phyloP scores from a whole-genome alignment of 2,888 invertebrate species.

The Tetanocera ferruginea region DNA sequence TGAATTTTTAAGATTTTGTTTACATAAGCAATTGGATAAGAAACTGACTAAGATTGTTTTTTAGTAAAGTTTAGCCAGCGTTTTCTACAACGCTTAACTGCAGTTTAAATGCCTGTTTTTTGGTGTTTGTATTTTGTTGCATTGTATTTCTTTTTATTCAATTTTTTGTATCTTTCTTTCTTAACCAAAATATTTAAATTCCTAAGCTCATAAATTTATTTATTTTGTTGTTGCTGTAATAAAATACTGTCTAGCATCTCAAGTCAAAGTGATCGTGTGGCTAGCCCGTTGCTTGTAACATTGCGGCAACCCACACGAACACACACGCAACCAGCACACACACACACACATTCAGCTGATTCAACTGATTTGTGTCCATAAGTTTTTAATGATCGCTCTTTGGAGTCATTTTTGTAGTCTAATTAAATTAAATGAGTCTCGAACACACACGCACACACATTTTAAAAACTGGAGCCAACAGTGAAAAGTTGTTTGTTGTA shows the following conservation, averaged over 20 bases:
- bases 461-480: constrained; percentile 5
- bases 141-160: background rate
- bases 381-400: constrained; percentile 32
- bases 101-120: constrained; percentile 24
- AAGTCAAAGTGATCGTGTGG: background rate
- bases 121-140: background rate
- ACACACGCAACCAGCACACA: no score
- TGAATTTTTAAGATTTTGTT: background rate
- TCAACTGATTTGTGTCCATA: background rate
- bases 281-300: background rate
- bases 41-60: background rate
- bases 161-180: constrained; percentile 15
- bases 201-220: constrained; percentile 49
- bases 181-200: constrained; percentile 48
- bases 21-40: constrained; percentile 15
- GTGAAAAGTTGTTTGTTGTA: background rate
- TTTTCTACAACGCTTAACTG: background rate
- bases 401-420: constrained; percentile 14
- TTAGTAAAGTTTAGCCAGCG: background rate
- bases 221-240: constrained; percentile 12
- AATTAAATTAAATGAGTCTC: constrained; percentile 36
- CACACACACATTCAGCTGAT: background rate
- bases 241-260: background rate
- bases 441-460: no score
- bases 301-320: background rate